Evolutionary conservation across 2,888 invertebrate species (phyloP), one percentile per base, ranked within the genome.

Genomic region (Drosophila percnosoma): DNA sequence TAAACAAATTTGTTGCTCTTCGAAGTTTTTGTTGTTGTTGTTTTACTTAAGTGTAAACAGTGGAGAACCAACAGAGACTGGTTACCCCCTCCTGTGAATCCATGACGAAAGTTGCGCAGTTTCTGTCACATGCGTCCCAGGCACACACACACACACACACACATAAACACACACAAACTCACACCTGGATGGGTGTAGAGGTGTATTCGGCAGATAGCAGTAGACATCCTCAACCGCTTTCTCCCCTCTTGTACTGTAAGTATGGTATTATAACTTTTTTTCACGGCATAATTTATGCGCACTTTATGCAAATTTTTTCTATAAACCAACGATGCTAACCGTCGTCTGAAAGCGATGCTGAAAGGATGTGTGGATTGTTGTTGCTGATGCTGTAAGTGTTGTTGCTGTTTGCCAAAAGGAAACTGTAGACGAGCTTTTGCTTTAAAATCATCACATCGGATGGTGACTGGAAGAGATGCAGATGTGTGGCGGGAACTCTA

Each of bases 281-380:
- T 79, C 80, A 87, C 75, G 87, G 81, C 84, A 90, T 88, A 89
- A 89, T 89, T 89, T 89, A 89, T 89, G 87, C 87, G 79, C 87
- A 90, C 80, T 91, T 91, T 89, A 89, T 89, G 90, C 79, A 91
- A 89, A 91, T 88, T 85, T 90, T 90, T 85, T 85, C 86, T 88
- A 88, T 87, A 83, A 82, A 88, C 82, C 83, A 86, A 80, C 77
- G 77, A 57, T 75, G 77, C 69, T 69, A 70, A 76, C 63, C 75
- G 67, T 65, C 33, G 66, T 18, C 51, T 48, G 77, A 60, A 51
- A 73, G 65, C 52, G 57, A 29, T 36, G 82, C 61, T 73, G 78
- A 84, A 78, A 63, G 75, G 67, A 78, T 73, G 60, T 70, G 79
- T 78, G 86, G 58, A 66, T 72, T 45, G 49, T 36, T 69, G 58